Evolutionary conservation across 2,888 invertebrate species (phyloP).

Genomic region (Parascotia fuliginaria): DNA sequence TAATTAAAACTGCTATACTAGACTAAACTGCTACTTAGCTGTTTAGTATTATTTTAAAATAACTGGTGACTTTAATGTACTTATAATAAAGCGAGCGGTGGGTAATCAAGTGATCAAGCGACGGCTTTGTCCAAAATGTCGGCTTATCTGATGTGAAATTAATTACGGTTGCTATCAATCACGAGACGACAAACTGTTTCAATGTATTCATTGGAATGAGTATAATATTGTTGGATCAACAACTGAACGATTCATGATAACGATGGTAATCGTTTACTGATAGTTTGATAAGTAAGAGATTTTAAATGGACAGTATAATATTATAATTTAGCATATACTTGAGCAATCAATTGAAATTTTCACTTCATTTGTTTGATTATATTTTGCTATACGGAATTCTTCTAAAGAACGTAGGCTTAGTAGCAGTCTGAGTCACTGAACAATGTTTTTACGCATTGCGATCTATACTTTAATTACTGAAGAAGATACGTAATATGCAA

Average conservation of each 20-base stretch:
- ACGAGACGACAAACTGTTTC: conserved; percentile 37
- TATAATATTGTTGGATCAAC: conserved; percentile 29
- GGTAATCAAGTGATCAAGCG: conserved; percentile 66
- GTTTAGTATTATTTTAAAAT: too few relatives aligned
- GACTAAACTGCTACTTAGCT: too few relatives aligned
- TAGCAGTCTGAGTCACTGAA: too few relatives aligned
- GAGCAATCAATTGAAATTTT: too few relatives aligned
- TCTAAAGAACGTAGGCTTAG: too few relatives aligned
- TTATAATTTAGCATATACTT: too few relatives aligned
- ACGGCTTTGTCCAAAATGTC: conserved; percentile 60
- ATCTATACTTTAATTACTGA: too few relatives aligned
- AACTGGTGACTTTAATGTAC: conserved; percentile 32
- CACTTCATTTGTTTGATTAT: too few relatives aligned
- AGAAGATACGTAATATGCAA: too few relatives aligned
- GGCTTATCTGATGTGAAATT: conserved; percentile 71
- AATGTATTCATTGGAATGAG: conserved; percentile 30
- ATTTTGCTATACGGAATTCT: too few relatives aligned
- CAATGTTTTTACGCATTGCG: too few relatives aligned
- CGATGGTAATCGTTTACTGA: conserved; percentile 9
- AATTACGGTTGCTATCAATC: conserved; percentile 72
- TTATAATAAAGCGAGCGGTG: conserved; percentile 42
- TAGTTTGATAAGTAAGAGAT: neutral
- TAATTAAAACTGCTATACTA: too few relatives aligned
- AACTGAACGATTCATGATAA: conserved; percentile 25
- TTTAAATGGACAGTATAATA: neutral